Conservation (phyloP, 1,140 invertebrate species). For the Scaptomyza hsui region DNA sequence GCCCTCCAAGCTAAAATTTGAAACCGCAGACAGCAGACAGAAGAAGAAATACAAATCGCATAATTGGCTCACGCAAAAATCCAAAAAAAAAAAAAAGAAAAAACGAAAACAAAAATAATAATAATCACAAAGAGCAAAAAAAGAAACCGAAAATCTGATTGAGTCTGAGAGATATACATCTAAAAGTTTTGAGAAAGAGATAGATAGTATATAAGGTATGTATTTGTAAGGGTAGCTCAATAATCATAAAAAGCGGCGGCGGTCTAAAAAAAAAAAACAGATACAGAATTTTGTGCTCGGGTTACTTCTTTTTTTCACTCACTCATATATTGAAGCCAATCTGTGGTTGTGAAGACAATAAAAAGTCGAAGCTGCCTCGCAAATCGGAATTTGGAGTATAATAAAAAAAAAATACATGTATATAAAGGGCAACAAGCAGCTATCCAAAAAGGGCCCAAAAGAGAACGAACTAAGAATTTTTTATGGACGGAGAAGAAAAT, state of each 20-base stretch:
- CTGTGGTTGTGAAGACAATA: conserved; percentile 78
- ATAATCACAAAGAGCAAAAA: conserved; percentile 6
- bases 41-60: conserved; percentile 74
- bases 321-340: conserved; percentile 75
- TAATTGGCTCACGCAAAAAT: conserved; percentile 83
- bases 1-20: conserved; percentile 27
- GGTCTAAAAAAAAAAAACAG: conserved; percentile 27
- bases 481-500: conserved; percentile 57
- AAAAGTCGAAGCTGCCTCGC: conserved; percentile 49
- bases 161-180: conserved; percentile 47
- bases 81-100: conserved; percentile 29
- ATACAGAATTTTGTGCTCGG: conserved; percentile 25
- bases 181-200: conserved; percentile 74
- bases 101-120: conserved; percentile 41
- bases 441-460: conserved; percentile 33
- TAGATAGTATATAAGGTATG: conserved; percentile 22
- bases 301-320: conserved; percentile 30
- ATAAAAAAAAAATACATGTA: conserved; percentile 40
- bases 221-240: conserved; percentile 47
- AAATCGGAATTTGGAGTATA: conserved; percentile 72
- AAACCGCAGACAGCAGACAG: conserved; percentile 48
- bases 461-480: conserved; percentile 43
- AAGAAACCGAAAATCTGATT: conserved; percentile 43
- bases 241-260: conserved; percentile 74
- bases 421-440: conserved; percentile 12